Evolutionary conservation across 2,797 vertebrate genomes (phyloP).

Genomic region (Psittacula derbiana): DNA sequence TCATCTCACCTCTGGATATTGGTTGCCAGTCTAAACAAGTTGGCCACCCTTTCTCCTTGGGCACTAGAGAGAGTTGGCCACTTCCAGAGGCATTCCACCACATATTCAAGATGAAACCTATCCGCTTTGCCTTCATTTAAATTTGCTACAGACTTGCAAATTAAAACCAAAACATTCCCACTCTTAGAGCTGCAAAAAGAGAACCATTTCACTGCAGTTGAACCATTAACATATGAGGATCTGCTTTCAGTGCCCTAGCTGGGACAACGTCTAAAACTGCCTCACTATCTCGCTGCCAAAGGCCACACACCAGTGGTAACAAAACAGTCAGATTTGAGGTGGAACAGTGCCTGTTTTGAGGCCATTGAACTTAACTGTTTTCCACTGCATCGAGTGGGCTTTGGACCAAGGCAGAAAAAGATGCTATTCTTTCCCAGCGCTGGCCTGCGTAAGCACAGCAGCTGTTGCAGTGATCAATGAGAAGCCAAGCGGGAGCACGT

Average conservation of each 20-base stretch:
- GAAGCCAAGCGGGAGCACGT: constrained; percentile 12
- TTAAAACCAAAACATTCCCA: neutral
- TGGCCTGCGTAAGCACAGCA: neutral
- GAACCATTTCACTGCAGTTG: neutral
- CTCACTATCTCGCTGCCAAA: rapidly evolving
- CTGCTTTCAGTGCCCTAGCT: neutral
- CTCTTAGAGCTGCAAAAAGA: neutral
- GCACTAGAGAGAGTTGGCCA: neutral
- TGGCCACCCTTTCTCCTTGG: neutral
- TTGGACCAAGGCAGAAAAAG: neutral
- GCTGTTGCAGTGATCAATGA: neutral
- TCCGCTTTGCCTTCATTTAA: neutral
- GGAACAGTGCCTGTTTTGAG: neutral
- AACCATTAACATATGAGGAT: neutral
- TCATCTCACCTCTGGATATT: neutral
- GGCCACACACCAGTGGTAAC: rapidly evolving
- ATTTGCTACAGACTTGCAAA: neutral
- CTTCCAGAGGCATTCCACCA: neutral
- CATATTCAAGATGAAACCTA: neutral
- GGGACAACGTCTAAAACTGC: neutral
- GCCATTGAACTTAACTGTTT: neutral
- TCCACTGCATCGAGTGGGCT: neutral
- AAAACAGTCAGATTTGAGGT: neutral
- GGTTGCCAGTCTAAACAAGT: neutral
- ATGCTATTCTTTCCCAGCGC: neutral